Base-by-base conservation (phyloP, 2,113 vertebrate genomes). In the Mustelus asterias region DNA sequence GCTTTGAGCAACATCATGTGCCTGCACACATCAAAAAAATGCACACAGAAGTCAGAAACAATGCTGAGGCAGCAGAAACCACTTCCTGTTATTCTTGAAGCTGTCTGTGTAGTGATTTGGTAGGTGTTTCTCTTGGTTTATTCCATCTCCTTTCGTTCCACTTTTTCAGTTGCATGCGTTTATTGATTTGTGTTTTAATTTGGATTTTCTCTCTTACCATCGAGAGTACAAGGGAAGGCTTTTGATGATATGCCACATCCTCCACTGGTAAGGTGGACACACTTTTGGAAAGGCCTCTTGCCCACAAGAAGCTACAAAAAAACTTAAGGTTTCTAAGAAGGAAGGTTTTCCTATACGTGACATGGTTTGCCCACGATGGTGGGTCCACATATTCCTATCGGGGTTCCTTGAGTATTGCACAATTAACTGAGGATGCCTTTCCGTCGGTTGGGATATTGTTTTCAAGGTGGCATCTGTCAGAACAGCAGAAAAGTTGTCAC, bases 51-150 rank as follows among this genome's bases (percentile, higher is more conserved):
- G 33, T 22, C 29, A 93, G 29, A n/a, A 90, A 37, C 89, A 93
- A n/a, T 65, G 33, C 89, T 37, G 60, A 63, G 14, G 13, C 88
- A 90, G 54, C 88, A 90, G 29, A 90, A 63, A 41, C 16, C 29
- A 65, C 58, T 93, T 93, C 89, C 60, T 93, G 29, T 93, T 93
- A 65, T 93, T 63, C 29, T 93, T 37, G 41, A 93, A 65, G 16
- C 33, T 93, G 89, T 65, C 60, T 22, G 20, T 1, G 11, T 37
- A 22, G n/a, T 93, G 89, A 41, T 37, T 67, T 65, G 89, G 5
- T 9, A 9, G 33, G 33, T 11, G 5, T 93, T 63, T 92, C 22
- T 63, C 58, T 29, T 93, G n/a, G 60, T 60, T 37, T 22, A 37
- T 93, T 37, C 1, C 18, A 20, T 41, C 65, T 92, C 58, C 58